These are phyloP conservation scores for Nannoperca obscura DNA, from an alignment of 2,797 vertebrate species.

Conservation along the genomic window DNA sequence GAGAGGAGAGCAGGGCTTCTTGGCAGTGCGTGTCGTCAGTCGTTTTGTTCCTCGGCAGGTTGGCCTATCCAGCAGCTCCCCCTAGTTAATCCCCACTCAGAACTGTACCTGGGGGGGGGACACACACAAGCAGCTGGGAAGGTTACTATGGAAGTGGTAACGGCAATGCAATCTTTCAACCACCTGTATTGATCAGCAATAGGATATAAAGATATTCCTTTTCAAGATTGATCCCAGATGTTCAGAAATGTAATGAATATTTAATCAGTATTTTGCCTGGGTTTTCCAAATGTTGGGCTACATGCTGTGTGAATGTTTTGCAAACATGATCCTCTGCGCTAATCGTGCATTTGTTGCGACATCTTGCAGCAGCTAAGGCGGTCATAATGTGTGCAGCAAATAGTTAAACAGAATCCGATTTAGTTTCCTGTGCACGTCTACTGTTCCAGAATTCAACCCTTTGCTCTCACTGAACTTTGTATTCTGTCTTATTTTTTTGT, in stretches of 20 bases:
- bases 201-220: too few species aligned
- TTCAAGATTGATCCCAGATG: neutral
- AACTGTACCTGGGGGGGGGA: constrained; percentile 72
- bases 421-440: neutral
- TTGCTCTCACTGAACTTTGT: constrained; percentile 28
- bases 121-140: neutral
- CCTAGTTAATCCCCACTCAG: constrained; percentile 54
- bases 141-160: neutral
- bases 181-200: neutral
- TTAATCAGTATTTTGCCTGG: too few species aligned
- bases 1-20: constrained; percentile 76
- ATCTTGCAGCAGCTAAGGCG: neutral
- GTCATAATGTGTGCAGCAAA: neutral
- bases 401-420: neutral
- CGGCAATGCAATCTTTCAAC: neutral
- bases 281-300: too few species aligned
- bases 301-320: neutral
- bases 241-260: neutral
- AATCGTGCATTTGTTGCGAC: neutral
- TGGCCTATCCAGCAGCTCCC: constrained; percentile 60
- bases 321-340: too few species aligned
- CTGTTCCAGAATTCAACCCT: constrained; percentile 14
- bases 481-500: neutral
- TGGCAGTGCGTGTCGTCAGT: constrained; percentile 86
- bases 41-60: constrained; percentile 68